Conservation (phyloP, 2,113 vertebrate genomes). For the Platysteira castanea region DNA sequence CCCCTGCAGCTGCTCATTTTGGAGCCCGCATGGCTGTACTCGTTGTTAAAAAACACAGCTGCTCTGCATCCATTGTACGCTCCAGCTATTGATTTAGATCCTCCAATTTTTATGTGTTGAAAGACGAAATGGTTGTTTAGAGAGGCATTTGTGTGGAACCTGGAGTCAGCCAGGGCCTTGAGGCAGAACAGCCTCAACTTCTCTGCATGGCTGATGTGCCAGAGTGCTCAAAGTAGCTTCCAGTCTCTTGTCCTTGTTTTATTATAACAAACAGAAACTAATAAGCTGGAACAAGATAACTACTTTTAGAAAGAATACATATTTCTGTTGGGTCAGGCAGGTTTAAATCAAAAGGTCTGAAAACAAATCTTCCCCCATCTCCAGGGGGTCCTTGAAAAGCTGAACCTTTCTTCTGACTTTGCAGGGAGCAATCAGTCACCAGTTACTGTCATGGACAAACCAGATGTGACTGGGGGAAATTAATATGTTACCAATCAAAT, state of each 20-base stretch:
- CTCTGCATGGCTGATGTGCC: background rate
- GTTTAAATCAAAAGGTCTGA: background rate
- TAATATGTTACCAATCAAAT: background rate
- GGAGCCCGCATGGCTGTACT: background rate
- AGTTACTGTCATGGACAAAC: rapidly evolving
- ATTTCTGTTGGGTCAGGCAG: background rate
- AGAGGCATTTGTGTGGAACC: constrained; percentile 2
- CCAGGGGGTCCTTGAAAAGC: background rate
- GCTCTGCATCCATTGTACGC: background rate
- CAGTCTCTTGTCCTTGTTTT: background rate
- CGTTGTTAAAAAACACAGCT: background rate
- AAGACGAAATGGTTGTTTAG: constrained; percentile 25
- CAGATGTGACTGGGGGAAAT: background rate
- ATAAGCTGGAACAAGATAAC: background rate
- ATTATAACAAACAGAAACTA: background rate
- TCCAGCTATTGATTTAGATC: constrained; percentile 23
- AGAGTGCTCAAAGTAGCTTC: background rate
- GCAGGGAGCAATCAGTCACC: background rate
- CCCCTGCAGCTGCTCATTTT: constrained; percentile 34
- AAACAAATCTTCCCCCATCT: background rate
- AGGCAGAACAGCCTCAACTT: background rate
- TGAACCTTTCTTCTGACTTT: background rate
- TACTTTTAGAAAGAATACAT: background rate
- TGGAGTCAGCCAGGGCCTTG: background rate
- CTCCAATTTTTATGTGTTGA: background rate